These are phyloP conservation scores for Acromyrmex heyeri DNA, from an alignment of 1,140 invertebrate species.

Conservation along the genomic window DNA sequence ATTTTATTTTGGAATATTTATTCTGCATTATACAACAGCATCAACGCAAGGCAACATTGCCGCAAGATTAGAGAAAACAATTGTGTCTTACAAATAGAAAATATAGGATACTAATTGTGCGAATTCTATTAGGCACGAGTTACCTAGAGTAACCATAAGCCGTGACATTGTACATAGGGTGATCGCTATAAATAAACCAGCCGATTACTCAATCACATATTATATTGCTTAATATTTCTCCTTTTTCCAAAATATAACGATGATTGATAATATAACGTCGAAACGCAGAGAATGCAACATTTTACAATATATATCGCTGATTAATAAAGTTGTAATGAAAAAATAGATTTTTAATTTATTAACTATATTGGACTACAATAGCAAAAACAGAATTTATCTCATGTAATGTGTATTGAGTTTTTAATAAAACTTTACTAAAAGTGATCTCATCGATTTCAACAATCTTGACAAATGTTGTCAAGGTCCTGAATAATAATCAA, in stretches of 20 bases:
- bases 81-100: conserved; percentile 51
- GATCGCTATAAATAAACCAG: conserved; percentile 73
- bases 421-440: too few relatives aligned
- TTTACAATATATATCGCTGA: conserved; percentile 8
- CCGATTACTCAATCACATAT: conserved; percentile 66
- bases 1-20: conserved; percentile 67
- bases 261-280: not conserved
- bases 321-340: not conserved
- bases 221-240: conserved; percentile 19
- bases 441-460: too few relatives aligned
- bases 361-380: not conserved
- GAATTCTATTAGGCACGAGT: conserved; percentile 43
- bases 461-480: too few relatives aligned
- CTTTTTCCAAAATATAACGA: not conserved
- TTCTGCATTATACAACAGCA: conserved; percentile 63
- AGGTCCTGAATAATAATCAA: too few relatives aligned
- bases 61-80: conserved; percentile 60
- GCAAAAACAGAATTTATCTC: not conserved
- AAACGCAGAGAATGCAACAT: not conserved
- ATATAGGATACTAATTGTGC: conserved; percentile 39
- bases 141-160: conserved; percentile 67
- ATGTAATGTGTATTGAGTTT: not conserved
- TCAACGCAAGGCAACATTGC: conserved; percentile 68
- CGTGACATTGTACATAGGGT: conserved; percentile 82
- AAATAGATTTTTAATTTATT: not conserved